A percentile compares a stretch with the other conserved stretches of the same genome.
Conservation (phyloP, 2,113 vertebrate species). For the Cheilinus undulatus region DNA sequence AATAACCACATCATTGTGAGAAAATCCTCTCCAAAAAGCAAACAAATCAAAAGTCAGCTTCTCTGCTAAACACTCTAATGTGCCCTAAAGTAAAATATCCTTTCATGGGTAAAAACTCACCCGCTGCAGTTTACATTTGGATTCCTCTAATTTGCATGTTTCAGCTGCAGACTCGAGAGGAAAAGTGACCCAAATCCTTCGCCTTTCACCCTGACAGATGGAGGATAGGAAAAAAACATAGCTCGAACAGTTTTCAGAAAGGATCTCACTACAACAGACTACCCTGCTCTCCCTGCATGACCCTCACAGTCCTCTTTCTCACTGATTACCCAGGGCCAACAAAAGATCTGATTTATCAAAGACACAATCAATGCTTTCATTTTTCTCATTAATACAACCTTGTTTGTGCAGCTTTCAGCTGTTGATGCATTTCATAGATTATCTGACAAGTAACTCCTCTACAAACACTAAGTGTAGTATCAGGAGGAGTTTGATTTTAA, state of each 20-base stretch:
- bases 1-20: slow-evolving; percentile 8
- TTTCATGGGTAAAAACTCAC: slow-evolving; percentile 11
- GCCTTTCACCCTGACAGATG: neutral
- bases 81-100: slow-evolving; percentile 17
- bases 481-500: too few relatives aligned
- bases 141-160: slow-evolving; percentile 39
- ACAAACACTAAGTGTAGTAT: slow-evolving; percentile 4
- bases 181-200: slow-evolving; percentile 38
- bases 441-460: too few relatives aligned
- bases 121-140: slow-evolving; percentile 19
- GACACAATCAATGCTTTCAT: slow-evolving; percentile 14
- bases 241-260: neutral
- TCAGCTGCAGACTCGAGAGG: slow-evolving; percentile 28
- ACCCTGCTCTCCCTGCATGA: slow-evolving; percentile 26
- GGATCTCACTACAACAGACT: slow-evolving; percentile 4
- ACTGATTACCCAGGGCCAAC: slow-evolving; percentile 34
- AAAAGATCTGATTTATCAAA: slow-evolving; percentile 34
- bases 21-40: neutral
- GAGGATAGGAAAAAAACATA: neutral
- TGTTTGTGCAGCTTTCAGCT: too few relatives aligned
- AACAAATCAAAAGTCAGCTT: neutral
- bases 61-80: neutral
- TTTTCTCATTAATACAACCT: too few relatives aligned
- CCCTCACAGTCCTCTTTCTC: neutral
- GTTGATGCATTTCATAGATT: too few relatives aligned